These are phyloP conservation scores for Pelosia muscerda DNA, from an alignment of 2,888 invertebrate species.

Conservation along the genomic window DNA sequence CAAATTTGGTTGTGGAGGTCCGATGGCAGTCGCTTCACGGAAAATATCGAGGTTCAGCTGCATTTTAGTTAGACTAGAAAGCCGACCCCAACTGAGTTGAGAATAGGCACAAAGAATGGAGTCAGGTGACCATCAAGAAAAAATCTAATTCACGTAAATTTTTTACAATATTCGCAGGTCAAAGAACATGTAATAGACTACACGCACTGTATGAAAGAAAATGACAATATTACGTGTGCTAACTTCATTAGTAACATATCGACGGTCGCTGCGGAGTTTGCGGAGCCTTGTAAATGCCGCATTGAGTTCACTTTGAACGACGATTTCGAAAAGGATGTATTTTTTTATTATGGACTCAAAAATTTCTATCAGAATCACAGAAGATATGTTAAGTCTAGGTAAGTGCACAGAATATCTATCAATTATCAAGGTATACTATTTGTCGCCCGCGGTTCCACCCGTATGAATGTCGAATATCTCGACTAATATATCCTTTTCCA, in stretches of 20 bases:
- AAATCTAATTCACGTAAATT: not conserved
- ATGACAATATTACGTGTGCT: slow-evolving; percentile 82
- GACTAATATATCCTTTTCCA: too few relatives aligned
- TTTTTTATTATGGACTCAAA: slow-evolving; percentile 98
- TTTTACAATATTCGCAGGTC: slow-evolving; percentile 80
- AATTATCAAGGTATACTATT: too few relatives aligned
- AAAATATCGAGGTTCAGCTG: too few relatives aligned
- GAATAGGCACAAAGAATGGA: too few relatives aligned
- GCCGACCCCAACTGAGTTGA: too few relatives aligned
- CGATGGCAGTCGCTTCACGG: too few relatives aligned
- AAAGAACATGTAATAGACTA: slow-evolving; percentile 94
- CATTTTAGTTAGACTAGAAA: too few relatives aligned
- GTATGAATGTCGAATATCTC: too few relatives aligned
- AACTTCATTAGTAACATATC: slow-evolving; percentile 85
- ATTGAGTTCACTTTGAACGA: slow-evolving; percentile 89
- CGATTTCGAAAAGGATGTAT: slow-evolving; percentile 94
- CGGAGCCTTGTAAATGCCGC: slow-evolving; percentile 87
- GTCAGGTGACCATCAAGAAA: too few relatives aligned
- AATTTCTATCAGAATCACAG: slow-evolving; percentile 99
- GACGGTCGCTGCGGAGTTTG: slow-evolving; percentile 38
- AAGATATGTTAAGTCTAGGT: slow-evolving; percentile 97
- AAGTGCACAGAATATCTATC: slow-evolving; percentile 19
- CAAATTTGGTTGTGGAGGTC: too few relatives aligned
- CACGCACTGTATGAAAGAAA: slow-evolving; percentile 77
- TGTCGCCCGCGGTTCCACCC: too few relatives aligned